Percentiles rank a stretch among this genome's conserved stretches.
Evolutionary conservation across 2,113 vertebrate genomes (phyloP).

Genomic region (Patagioenas fasciata): DNA sequence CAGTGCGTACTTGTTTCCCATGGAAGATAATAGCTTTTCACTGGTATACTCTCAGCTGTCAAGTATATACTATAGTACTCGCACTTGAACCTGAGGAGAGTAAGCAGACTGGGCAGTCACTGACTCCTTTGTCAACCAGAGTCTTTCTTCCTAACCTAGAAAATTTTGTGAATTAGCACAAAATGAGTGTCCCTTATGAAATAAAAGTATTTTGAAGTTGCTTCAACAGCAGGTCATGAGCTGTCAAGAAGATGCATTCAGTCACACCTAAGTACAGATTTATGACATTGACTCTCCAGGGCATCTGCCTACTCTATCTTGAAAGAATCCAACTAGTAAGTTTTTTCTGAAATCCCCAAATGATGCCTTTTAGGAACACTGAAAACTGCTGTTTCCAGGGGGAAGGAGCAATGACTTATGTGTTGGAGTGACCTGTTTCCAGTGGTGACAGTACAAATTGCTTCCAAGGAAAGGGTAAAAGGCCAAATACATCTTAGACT

Average conservation of each 20-base stretch:
- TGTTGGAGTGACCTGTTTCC: background rate
- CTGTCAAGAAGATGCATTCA: constrained; percentile 16
- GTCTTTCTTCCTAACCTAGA: background rate
- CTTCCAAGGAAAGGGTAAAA: constrained; percentile 24
- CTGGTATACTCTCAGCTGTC: background rate
- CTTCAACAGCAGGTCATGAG: background rate
- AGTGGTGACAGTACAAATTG: background rate
- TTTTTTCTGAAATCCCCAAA: background rate
- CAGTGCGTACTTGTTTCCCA: background rate
- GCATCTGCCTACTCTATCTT: background rate
- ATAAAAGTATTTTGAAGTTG: constrained; percentile 25
- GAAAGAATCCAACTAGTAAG: background rate
- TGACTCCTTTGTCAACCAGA: background rate
- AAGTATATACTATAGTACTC: background rate
- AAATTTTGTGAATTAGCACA: background rate
- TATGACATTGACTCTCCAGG: background rate
- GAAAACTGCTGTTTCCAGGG: background rate
- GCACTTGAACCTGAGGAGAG: background rate
- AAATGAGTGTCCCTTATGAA: constrained; percentile 1
- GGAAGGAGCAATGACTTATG: background rate
- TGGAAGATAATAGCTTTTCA: background rate
- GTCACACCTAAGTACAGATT: constrained; percentile 19
- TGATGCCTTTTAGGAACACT: background rate
- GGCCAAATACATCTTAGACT: background rate
- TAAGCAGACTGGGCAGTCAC: background rate